Evolutionary conservation across 2,888 invertebrate genomes (phyloP), one percentile per base, ranked within the genome.

Genomic region (Sabatieria punctata): DNA sequence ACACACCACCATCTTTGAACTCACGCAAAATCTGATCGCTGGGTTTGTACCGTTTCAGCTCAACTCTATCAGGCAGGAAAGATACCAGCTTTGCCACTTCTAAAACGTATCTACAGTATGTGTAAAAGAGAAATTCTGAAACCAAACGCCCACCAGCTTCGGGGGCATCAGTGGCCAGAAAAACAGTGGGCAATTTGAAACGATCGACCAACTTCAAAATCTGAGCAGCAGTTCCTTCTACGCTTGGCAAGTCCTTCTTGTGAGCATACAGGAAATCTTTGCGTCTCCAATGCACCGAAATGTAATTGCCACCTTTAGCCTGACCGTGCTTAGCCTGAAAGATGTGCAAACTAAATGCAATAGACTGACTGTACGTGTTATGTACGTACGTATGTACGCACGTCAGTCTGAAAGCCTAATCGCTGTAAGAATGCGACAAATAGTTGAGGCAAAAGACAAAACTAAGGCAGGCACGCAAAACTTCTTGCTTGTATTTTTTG

Each of bases 261-360:
- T 84, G 75, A 1, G 81, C 78, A 41, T 74, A 69, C 0, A 84
- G 70, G 68, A 93, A 97, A 69, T 97, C 95, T 51, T 77, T 76
- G 46, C 95, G 72, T 55, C 95, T 73, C 66, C 91, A 74, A 69
- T 97, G 97, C 1, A 82, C 77, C 39, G 80, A 77, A 8, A 93
- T 50, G 65, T 85, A 95, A 1, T 79, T 77, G 0, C 72, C 72
- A 19, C 73, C 73, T 24, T 56, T 49, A 1, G 70, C 70, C 39
- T 61, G 55, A 2, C 68, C 54, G 13, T 33, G 36, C 23, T 19
- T 33, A 6, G 19, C n/a, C 40, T 41, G 13, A 26, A n/a, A 46
- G n/a, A n/a, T n/a, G n/a, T n/a, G n/a, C n/a, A n/a, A n/a, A n/a
- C n/a, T n/a, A n/a, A n/a, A n/a, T n/a, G n/a, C n/a, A n/a, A n/a